Evolutionary conservation across 2,888 invertebrate species (phyloP).

Genomic region (Nephrotoma appendiculata): DNA sequence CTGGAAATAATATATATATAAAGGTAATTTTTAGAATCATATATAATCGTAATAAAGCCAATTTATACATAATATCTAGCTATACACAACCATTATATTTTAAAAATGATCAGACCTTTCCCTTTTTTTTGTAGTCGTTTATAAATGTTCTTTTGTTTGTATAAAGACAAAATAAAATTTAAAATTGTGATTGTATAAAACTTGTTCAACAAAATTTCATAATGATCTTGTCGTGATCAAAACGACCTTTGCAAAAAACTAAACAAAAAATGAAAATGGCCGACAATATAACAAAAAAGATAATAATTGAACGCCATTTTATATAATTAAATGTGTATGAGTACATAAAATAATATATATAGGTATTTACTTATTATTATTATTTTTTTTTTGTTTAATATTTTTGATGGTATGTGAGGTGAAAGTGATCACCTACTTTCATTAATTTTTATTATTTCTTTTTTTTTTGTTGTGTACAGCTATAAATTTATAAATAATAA

Average conservation of each 20-base stretch:
- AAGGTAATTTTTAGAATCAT: background rate
- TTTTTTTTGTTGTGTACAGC: background rate
- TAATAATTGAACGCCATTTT: background rate
- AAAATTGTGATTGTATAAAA: background rate
- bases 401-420: conserved; percentile 1
- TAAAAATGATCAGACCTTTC: background rate
- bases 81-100: background rate
- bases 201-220: conserved; percentile 1
- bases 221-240: conserved; percentile 2
- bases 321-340: background rate
- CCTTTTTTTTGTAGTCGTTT: background rate
- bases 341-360: background rate
- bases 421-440: conserved; percentile 12
- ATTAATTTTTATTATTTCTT: background rate
- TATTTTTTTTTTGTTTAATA: background rate
- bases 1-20: conserved; percentile 32
- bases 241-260: conserved; percentile 2
- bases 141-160: background rate
- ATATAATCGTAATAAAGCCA: background rate
- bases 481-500: background rate
- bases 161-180: background rate
- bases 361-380: background rate
- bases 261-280: background rate
- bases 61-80: background rate
- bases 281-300: background rate